Percentiles rank a stretch among this genome's conserved stretches.
Evolutionary conservation across 2,888 invertebrate genomes (phyloP).

Genomic region (Pseudanteris insignis): DNA sequence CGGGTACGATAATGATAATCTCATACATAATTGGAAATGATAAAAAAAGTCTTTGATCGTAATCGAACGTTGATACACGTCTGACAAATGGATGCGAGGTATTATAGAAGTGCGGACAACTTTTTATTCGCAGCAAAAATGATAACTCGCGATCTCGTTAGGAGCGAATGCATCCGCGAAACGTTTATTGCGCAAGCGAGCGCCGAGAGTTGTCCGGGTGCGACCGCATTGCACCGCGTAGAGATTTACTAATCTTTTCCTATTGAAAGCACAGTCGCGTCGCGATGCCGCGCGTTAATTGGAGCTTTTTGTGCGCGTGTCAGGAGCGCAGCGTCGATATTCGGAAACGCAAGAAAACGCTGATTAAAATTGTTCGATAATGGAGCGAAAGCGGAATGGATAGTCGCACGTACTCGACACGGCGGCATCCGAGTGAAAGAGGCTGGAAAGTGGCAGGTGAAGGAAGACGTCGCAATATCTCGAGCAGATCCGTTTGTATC

Average conservation of each 20-base stretch:
- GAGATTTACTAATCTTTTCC: slow-evolving; percentile 32
- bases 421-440: slow-evolving; percentile 39
- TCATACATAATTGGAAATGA: too few species aligned
- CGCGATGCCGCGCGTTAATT: slow-evolving; percentile 26
- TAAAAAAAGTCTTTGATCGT: too few species aligned
- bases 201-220: not conserved
- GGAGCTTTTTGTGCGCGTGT: slow-evolving; percentile 14
- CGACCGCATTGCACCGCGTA: slow-evolving; percentile 22
- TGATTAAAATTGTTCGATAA: slow-evolving; percentile 49
- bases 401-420: slow-evolving; percentile 44
- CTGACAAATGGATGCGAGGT: not conserved
- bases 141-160: slow-evolving; percentile 1
- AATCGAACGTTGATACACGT: too few species aligned
- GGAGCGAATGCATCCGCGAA: slow-evolving; percentile 2
- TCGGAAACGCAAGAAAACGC: slow-evolving; percentile 40
- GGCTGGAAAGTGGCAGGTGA: slow-evolving; percentile 36
- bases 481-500: slow-evolving; percentile 36
- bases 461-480: slow-evolving; percentile 26
- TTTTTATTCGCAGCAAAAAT: not conserved
- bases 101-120: not conserved
- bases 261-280: slow-evolving; percentile 21
- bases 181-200: slow-evolving; percentile 17
- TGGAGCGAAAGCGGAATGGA: slow-evolving; percentile 53
- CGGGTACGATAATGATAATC: too few species aligned
- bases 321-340: slow-evolving; percentile 22